Base-by-base conservation (phyloP, 2,113 vertebrate genomes). In the Stercorarius parasiticus region DNA sequence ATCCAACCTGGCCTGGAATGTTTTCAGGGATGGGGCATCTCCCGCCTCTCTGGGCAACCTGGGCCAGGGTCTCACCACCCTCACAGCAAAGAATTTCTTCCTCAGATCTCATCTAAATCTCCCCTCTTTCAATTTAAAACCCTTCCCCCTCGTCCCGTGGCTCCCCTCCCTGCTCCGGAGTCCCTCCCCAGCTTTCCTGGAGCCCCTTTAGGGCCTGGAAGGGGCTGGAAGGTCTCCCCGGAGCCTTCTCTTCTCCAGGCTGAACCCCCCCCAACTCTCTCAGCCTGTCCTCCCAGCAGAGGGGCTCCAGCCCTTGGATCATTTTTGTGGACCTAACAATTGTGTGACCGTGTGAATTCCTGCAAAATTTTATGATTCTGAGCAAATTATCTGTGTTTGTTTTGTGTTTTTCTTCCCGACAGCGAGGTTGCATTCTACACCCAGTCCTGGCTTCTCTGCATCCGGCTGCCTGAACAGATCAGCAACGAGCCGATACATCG, bases 401-500 rank as follows among this genome's bases (percentile, higher is more conserved):
- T 49, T 58, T 58, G 53, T 55, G 47, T 13, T 40, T 38, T 61
- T 38, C 40, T 40, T 3, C 8, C 32, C 81, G 77, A 72, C 92
- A 97, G 91, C 86, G 58, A 95, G 96, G 77, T 49, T 93, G 82
- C 95, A 97, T 19, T 61, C 61, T 59, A 47, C 62, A 4, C 82
- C 91, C 53, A 95, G 59, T 40, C 90, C 97, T 20, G 95, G 94
- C 19, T 13, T 47, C 55, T 86, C 82, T 36, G 30, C 97, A 10
- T 47, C 91, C 19, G 18, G 32, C 53, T 96, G 84, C 40, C 59
- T 91, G 52, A 94, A 26, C 88, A 97, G 97, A 62, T 79, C 97
- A 25, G 97, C 97, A 7, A 98, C 97, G 8, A 98, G 98, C 79
- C 98, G 98, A 15, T 98, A 99, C 93, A 98, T 99, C 9, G 99